Evolutionary conservation across 1,140 invertebrate genomes (phyloP).

Genomic region (Trachymyrmex septentrionalis): DNA sequence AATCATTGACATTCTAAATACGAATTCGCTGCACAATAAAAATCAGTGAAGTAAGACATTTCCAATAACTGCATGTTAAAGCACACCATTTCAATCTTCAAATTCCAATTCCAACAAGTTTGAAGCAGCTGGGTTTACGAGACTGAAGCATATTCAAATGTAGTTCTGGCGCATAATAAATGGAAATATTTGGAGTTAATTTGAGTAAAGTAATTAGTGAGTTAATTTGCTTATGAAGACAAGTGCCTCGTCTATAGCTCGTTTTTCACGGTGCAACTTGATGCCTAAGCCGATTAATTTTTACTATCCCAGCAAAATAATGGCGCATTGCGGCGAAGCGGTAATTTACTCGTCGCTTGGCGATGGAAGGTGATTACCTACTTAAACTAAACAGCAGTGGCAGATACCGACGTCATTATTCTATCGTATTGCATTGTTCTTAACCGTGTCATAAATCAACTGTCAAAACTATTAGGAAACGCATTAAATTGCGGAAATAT

Average conservation of each 20-base stretch:
- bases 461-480: not conserved
- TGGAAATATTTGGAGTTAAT: constrained; percentile 26
- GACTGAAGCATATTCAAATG: not conserved
- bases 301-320: constrained; percentile 60
- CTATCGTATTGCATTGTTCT: constrained; percentile 32
- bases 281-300: constrained; percentile 61
- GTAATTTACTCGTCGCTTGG: constrained; percentile 49
- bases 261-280: constrained; percentile 13
- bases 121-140: not conserved
- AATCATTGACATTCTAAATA: not conserved
- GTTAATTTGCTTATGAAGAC: constrained; percentile 46
- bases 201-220: constrained; percentile 24
- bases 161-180: too few species aligned
- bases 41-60: not conserved
- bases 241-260: constrained; percentile 1
- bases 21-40: not conserved
- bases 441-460: constrained; percentile 24
- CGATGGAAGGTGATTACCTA: constrained; percentile 29
- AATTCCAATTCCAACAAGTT: constrained; percentile 16
- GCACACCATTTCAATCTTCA: constrained; percentile 18
- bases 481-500: not conserved
- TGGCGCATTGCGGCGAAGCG: constrained; percentile 29
- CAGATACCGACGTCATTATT: constrained; percentile 26
- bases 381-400: constrained; percentile 13
- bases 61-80: constrained; percentile 13